These are phyloP conservation scores for Brachirus orientalis DNA, from an alignment of 2,113 vertebrate genomes.

Conservation along the genomic window DNA sequence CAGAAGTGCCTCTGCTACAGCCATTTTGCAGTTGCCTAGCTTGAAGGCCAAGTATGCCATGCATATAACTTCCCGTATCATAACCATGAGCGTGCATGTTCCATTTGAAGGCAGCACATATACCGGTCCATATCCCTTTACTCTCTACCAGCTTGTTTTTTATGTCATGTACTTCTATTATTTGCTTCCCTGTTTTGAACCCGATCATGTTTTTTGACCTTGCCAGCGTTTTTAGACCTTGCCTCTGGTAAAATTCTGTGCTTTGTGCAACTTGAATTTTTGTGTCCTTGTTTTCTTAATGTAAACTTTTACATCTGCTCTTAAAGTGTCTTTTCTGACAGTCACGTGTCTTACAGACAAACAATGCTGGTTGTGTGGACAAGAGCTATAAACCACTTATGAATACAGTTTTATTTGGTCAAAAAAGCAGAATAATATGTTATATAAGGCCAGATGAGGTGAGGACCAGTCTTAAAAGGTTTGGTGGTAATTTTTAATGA, in stretches of 20 bases:
- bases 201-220: neutral
- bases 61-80: neutral
- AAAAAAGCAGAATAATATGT: conserved; percentile 25
- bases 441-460: conserved; percentile 21
- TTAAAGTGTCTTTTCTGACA: neutral
- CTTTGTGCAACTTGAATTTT: neutral
- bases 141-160: neutral
- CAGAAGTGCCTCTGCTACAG: neutral
- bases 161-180: neutral
- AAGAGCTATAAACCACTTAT: conserved; percentile 23
- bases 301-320: neutral
- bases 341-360: neutral
- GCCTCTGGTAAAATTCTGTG: neutral
- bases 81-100: neutral
- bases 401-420: conserved; percentile 28
- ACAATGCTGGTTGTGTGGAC: conserved; percentile 1
- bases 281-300: too few species aligned
- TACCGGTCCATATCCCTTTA: neutral
- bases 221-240: neutral
- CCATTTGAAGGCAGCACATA: neutral
- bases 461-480: conserved; percentile 20
- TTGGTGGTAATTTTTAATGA: conserved; percentile 7
- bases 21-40: neutral
- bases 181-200: neutral
- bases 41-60: too few species aligned